Conservation (phyloP, 2,888 invertebrate species). For the Periphyllus acericola region DNA sequence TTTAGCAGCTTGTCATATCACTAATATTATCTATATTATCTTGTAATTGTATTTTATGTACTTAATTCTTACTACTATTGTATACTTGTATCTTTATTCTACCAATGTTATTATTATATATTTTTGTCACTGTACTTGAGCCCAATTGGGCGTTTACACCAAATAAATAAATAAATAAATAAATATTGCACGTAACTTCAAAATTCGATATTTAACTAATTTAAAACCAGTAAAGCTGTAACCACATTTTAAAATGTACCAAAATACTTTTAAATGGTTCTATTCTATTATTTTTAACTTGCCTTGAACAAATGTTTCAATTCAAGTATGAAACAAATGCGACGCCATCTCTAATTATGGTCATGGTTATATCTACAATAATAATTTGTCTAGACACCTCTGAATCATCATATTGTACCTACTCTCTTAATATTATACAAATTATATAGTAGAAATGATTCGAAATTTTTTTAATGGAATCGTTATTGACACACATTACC, state of each 20-base stretch:
- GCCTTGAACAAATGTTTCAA: conserved; percentile 31
- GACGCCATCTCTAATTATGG: conserved; percentile 22
- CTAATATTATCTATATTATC: too few relatives aligned
- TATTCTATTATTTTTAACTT: not conserved
- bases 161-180: too few relatives aligned
- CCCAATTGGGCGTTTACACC: too few relatives aligned
- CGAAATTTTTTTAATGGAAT: conserved; percentile 4
- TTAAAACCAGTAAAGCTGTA: too few relatives aligned
- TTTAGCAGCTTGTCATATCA: too few relatives aligned
- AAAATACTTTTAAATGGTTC: not conserved
- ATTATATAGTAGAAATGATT: not conserved
- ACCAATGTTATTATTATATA: too few relatives aligned
- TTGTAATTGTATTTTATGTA: too few relatives aligned
- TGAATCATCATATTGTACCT: conserved; percentile 26
- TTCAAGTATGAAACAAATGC: conserved; percentile 11
- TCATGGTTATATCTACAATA: conserved; percentile 24
- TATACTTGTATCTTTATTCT: too few relatives aligned
- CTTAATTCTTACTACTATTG: too few relatives aligned
- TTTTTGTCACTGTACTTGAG: too few relatives aligned
- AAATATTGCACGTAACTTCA: too few relatives aligned
- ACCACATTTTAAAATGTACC: not conserved
- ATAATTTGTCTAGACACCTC: conserved; percentile 34
- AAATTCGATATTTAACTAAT: too few relatives aligned
- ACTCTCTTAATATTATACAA: not conserved
- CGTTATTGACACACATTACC: conserved; percentile 33